These are phyloP conservation scores for Cydia fagiglandana DNA, from an alignment of 1,140 invertebrate genomes.

Conservation along the genomic window DNA sequence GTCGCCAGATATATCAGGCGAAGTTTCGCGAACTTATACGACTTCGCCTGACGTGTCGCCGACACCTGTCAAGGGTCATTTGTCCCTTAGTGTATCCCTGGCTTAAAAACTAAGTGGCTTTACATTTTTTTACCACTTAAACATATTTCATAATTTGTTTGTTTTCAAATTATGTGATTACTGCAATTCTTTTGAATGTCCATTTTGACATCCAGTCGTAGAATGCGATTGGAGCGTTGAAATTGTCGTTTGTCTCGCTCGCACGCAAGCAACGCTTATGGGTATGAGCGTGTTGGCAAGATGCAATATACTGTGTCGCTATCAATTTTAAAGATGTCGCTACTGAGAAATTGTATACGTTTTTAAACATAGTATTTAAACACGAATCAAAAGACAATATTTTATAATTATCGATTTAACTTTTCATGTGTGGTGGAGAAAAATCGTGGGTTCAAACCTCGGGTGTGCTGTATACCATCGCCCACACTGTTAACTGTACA, in stretches of 20 bases:
- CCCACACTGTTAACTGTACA: no score
- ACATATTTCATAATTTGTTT: not conserved
- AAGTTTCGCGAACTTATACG: no score
- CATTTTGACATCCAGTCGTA: not conserved
- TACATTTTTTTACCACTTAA: not conserved
- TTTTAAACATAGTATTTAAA: not conserved
- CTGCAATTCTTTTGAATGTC: not conserved
- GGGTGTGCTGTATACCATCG: no score
- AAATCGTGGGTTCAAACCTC: no score
- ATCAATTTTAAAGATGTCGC: slow-evolving; percentile 4
- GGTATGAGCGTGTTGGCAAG: not conserved
- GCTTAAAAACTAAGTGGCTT: not conserved
- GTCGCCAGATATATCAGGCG: no score
- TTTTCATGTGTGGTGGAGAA: no score
- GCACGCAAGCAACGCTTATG: not conserved
- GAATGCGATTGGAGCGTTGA: not conserved
- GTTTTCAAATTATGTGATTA: not conserved
- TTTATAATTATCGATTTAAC: no score
- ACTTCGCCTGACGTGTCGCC: no score
- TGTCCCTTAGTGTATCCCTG: no score
- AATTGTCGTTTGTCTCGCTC: slow-evolving; percentile 11
- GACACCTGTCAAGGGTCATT: no score
- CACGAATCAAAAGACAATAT: not conserved
- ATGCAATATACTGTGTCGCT: not conserved
- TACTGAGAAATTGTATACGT: not conserved